Base-by-base conservation (phyloP, 1,140 invertebrate genomes). In the Pantala flavescens region DNA sequence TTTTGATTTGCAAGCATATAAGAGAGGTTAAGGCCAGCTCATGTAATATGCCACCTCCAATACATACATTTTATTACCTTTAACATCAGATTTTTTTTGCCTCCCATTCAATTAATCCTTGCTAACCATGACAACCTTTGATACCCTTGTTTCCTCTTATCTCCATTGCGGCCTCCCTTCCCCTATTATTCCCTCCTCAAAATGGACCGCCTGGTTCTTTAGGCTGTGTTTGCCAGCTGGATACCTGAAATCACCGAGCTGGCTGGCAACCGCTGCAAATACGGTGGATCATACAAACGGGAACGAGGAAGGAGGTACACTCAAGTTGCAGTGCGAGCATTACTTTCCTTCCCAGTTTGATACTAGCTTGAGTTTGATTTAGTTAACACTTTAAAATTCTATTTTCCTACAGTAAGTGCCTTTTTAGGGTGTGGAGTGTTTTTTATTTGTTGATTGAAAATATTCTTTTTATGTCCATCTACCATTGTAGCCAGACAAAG, bases 191-290 rank as follows among this genome's bases (percentile, higher is more conserved):
- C 49, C 49, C n/a, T 21, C 49, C 49, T 63, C 49, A 63, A 63
- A 63, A 63, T 63, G 49, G 49, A 63, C 49, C 49, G 49, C 49
- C 49, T 63, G 49, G 49, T 63, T 63, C 49, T 63, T 75, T 93
- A 95, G 93, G 93, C 93, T 88, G 93, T 98, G 89, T 98, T 98
- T 92, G 95, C 96, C 88, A 97, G 94, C 90, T 97, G 94, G 93
- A 96, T 98, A 87, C 96, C 96, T 84, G 96, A 98, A 91, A 98
- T 98, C 88, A 96, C 94, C 85, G 95, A 97, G 88, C 93, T 98
- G 87, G 92, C 96, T 86, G 95, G 95, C 85, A 94, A 95, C 88
- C 90, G 95, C 85, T 92, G 94, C 89, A 97, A 97, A 90, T 98
- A 97, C 90, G 95, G 95, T 88, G 96, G 96, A 87, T 91, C 93